phyloP scores from a whole-genome alignment of 2,113 vertebrate genomes.

The Ariopsis seemanni region DNA sequence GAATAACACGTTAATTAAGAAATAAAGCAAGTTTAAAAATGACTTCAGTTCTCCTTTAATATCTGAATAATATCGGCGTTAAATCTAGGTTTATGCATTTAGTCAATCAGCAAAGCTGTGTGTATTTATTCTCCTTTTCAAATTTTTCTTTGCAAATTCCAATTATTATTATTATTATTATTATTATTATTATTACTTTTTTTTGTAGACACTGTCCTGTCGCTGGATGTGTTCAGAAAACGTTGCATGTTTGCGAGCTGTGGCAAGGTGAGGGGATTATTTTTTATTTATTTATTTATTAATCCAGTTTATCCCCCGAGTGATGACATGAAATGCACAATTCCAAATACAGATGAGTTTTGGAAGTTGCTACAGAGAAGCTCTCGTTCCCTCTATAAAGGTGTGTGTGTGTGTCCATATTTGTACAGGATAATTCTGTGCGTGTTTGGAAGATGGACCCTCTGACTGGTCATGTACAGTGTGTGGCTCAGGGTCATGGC shows the following conservation, averaged over 20 bases:
- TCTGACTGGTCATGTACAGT: slow-evolving; percentile 73
- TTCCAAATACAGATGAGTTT: not conserved
- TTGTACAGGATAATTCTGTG: slow-evolving; percentile 82
- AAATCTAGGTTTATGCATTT: not conserved
- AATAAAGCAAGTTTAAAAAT: no score
- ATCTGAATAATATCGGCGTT: not conserved
- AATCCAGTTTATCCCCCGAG: not conserved
- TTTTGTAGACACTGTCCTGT: slow-evolving; percentile 84
- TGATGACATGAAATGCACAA: not conserved
- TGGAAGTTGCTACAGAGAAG: not conserved
- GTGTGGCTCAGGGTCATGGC: slow-evolving; percentile 83
- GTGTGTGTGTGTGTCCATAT: not conserved
- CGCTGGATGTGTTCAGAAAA: slow-evolving; percentile 89
- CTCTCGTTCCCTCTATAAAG: not conserved
- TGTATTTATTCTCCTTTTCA: not conserved
- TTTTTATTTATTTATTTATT: not conserved
- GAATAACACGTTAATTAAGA: no score
- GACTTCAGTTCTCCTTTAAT: not conserved
- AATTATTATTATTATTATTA: not conserved
- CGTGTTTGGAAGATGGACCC: slow-evolving; percentile 85
- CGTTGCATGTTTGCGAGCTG: slow-evolving; percentile 86
- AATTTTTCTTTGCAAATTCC: not conserved
- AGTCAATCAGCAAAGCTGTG: not conserved
- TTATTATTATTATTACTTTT: not conserved
- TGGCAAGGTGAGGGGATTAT: slow-evolving; percentile 79